Base-by-base conservation (phyloP, 35 echinoderm and acorn worm species). In the Stichopus chloronotus region DNA sequence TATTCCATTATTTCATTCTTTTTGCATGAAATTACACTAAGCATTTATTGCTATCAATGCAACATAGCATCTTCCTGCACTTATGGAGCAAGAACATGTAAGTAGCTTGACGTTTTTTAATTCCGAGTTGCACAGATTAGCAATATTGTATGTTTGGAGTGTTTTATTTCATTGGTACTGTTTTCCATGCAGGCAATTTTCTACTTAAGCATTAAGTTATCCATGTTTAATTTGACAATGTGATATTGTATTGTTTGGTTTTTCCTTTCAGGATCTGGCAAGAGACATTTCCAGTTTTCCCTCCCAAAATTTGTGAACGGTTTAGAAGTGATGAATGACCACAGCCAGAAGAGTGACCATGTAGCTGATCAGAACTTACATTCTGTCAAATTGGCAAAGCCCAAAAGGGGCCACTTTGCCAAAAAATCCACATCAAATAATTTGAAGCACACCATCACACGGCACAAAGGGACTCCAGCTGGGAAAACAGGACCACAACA, bases 291-390 rank as follows among this genome's bases (percentile, higher is more conserved):
- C 65, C 86, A 71, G 63, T 88, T 65, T 88, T 88, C 86, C n/a
- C 63, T 88, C 58, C 86, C 86, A 6, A 88, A 88, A 88, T 88
- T 88, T 63, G 86, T 88, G 58, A 88, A 88, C 86, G 86, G 14
- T 65, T 88, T 88, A 43, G 86, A 88, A 88, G 86, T 57, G n/a
- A 88, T 88, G 86, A 88, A 88, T 59, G 58, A 88, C 57, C 86
- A 88, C 8, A 88, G n/a, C 57, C 58, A 88, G 25, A 17, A 30
- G 9, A 71, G 58, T 88, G 86, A 88, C 58, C 86, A 88, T 88
- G 86, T 88, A 59, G 69, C 22, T 74, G 69, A 74, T n/a, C 13
- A 65, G 61, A 65, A 74, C 17, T 74, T n/a, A 7, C 69, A n/a
- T 16, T 5, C 58, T 22, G 17, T 30, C 9, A 65, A n/a, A 30